These are phyloP conservation scores for Glaucopsyche alexis DNA, from an alignment of 2,888 invertebrate genomes.

Conservation along the genomic window DNA sequence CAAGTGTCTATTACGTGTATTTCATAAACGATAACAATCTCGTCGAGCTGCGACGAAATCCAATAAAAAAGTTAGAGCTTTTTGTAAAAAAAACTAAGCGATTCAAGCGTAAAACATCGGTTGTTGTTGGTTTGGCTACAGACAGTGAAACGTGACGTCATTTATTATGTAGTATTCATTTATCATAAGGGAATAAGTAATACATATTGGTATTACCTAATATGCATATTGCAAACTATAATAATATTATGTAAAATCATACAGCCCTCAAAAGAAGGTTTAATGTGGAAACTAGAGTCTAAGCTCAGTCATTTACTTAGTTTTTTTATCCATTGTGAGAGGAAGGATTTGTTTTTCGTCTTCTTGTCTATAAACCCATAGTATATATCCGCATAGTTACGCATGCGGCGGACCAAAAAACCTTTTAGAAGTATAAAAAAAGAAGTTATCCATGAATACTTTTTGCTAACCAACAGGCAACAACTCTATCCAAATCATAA, in stretches of 20 bases:
- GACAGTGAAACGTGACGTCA: constrained; percentile 3
- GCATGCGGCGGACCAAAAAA: not conserved
- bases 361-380: not conserved
- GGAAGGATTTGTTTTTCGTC: not conserved
- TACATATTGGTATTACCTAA: no score
- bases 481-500: not conserved
- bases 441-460: constrained; percentile 12
- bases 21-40: constrained; percentile 12
- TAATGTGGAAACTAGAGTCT: no score
- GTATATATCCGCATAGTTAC: not conserved
- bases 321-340: not conserved
- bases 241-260: no score
- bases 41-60: not conserved
- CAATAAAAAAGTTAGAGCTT: constrained; percentile 3
- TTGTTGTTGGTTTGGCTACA: not conserved
- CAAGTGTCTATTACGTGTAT: not conserved
- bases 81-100: constrained; percentile 9
- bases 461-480: not conserved
- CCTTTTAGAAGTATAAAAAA: not conserved
- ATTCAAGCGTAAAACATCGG: not conserved
- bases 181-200: no score
- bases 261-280: no score
- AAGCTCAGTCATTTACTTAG: no score
- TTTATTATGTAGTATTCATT: not conserved
- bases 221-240: no score